Evolutionary conservation across 1,140 invertebrate genomes (phyloP), one percentile per base, ranked within the genome.

Genomic region (Pseudomyrmex gracilis): DNA sequence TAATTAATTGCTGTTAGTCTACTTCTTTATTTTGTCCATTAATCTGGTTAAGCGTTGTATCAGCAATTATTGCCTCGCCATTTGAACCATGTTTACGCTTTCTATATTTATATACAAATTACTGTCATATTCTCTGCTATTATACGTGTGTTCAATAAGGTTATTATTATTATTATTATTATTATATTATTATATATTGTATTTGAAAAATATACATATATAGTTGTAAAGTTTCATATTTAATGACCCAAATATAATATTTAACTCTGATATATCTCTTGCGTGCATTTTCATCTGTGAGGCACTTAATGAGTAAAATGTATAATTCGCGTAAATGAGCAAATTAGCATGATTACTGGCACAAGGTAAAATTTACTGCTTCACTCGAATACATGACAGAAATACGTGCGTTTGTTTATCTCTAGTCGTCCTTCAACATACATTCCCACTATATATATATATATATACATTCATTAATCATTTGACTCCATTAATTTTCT

Each of bases 401-500:
- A 5, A 34, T 4, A 34, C 34, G 34, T n/a, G 13, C 53, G 20
- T 78, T 70, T 70, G 64, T 78, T 64, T 68, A 78, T 47, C 7
- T 34, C 34, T 68, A 74, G 73, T 76, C 47, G 57, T 51, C 82
- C 82, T 64, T 13, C 53, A 57, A 83, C 82, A 77, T 58, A 66
- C 15, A 17, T 24, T 34, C 34, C 34, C 5, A 34, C 34, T 61
- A 53, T 58, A 55, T 34, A 88, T 60, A 43, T 61, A 53, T 58
- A 55, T 34, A 88, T 60, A 43, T 78, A 71, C 68, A 66, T 57
- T 78, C 86, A 89, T 89, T 88, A 84, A 88, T 89, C 86, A 88
- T 57, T 89, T 89, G 86, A 89, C 84, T 89, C 83, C 78, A 88
- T 89, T 89, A 88, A 89, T 57, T 89, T 89, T 85, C 84, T 78